Evolutionary conservation across 2,113 vertebrate species (phyloP), one percentile per base, ranked within the genome.

Genomic region (Tringa solitaria): DNA sequence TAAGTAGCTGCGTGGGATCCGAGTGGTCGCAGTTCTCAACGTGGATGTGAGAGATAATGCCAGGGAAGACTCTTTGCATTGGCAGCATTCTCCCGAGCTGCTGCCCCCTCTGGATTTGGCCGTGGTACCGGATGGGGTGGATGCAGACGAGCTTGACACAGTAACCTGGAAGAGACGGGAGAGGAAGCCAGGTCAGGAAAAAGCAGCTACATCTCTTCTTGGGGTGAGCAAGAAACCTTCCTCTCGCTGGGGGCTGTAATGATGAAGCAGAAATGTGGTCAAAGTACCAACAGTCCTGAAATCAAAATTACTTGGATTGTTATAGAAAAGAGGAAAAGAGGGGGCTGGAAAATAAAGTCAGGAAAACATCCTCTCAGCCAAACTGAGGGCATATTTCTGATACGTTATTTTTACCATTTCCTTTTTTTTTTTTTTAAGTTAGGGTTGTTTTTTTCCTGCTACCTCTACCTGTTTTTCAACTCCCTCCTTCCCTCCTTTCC

Each of bases 111-210:
- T 24, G 97, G 83, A 99, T 92, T 2, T 88, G 85, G 32, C 98
- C 98, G 0, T 96, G 84, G 93, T 97, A 98, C 10, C 95, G 97
- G 94, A 95, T 77, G 68, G 98, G 98, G 69, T 98, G 98, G 80
- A 99, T 92, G 50, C 98, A 98, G 93, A 98, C 95, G 2, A 99
- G 95, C 95, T 98, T 98, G 56, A 99, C 98, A 65, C 98, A 99
- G 85, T 96, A 97, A 94, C 74, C 98, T 99, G 77, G 91, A 88
- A 95, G 77, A 93, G 96, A 93, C 0, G 3, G 57, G 92, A 74
- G 72, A 90, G 61, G 82, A 95, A 90, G 20, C 0, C 0, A 59
- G 84, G 84, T 96, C 89, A 96, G 89, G 75, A 79, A 95, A 59
- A 60, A 84, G 8, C 41, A n/a, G 53, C 78, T 77, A 27, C 24